Evolutionary conservation across 2,797 vertebrate species (phyloP).

Genomic region (Xerus rutilus): DNA sequence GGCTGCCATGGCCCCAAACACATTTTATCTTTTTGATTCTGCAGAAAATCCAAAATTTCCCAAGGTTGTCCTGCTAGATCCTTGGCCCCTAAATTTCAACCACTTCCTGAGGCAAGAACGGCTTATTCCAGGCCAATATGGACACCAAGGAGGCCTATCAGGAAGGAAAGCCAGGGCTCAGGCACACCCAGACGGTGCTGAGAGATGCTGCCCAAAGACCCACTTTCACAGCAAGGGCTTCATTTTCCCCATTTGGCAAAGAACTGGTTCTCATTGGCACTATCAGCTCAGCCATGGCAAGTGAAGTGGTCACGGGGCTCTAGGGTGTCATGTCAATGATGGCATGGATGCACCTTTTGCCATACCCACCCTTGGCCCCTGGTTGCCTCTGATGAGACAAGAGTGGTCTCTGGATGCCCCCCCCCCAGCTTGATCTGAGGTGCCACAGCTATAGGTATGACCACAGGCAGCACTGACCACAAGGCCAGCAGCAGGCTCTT

Average conservation of each 20-base stretch:
- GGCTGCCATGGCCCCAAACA: background rate
- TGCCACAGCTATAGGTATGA: background rate
- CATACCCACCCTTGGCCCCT: background rate
- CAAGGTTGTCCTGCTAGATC: background rate
- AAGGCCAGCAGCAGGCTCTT: background rate
- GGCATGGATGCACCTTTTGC: background rate
- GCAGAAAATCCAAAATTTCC: background rate
- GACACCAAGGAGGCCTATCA: background rate
- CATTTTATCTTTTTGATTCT: background rate
- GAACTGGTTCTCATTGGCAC: background rate
- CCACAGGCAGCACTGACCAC: background rate
- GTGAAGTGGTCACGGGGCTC: background rate
- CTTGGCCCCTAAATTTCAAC: background rate
- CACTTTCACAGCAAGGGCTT: background rate
- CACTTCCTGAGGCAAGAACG: background rate
- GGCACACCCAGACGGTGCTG: background rate
- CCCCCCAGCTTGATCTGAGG: background rate
- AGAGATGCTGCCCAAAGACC: background rate
- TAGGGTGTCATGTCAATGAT: background rate
- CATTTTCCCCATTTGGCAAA: background rate
- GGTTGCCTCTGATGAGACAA: background rate
- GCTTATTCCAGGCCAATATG: background rate
- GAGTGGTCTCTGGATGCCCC: background rate
- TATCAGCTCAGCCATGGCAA: background rate
- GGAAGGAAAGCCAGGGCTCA: background rate